These are phyloP conservation scores for Pangasius larnaudii DNA, from an alignment of 2,797 vertebrate genomes.

Conservation along the genomic window DNA sequence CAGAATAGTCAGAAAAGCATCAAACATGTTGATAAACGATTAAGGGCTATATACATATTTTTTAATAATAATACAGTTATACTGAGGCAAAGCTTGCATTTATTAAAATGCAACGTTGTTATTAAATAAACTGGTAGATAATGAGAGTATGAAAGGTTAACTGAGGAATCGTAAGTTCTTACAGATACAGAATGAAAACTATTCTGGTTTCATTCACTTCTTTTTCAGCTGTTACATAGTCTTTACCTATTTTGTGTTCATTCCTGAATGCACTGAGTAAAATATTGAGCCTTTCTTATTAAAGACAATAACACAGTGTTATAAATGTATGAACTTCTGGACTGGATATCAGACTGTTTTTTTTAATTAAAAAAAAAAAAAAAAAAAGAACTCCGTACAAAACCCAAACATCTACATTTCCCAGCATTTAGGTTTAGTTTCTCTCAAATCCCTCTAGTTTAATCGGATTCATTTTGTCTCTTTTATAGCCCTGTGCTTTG, in stretches of 20 bases:
- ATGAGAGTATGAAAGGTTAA: neutral
- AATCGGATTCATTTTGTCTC: constrained; percentile 18
- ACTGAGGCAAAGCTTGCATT: neutral
- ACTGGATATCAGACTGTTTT: neutral
- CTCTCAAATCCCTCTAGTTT: neutral
- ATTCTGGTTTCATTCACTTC: neutral
- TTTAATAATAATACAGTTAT: neutral
- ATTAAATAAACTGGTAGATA: neutral
- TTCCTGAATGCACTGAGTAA: neutral
- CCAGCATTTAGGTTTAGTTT: neutral
- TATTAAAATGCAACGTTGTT: neutral
- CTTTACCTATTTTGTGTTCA: neutral
- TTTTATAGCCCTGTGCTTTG: constrained; percentile 52
- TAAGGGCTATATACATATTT: neutral
- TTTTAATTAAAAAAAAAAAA: neutral
- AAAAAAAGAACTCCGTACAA: neutral
- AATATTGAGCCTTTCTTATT: neutral
- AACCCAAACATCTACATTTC: neutral
- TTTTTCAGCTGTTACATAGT: neutral
- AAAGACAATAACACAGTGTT: neutral
- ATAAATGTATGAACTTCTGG: neutral
- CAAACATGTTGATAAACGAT: neutral
- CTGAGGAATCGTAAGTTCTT: neutral
- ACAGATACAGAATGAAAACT: neutral
- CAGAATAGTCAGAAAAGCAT: neutral